These are phyloP conservation scores for Ophion obscuratus DNA, from an alignment of 2,888 invertebrate genomes.

Conservation along the genomic window DNA sequence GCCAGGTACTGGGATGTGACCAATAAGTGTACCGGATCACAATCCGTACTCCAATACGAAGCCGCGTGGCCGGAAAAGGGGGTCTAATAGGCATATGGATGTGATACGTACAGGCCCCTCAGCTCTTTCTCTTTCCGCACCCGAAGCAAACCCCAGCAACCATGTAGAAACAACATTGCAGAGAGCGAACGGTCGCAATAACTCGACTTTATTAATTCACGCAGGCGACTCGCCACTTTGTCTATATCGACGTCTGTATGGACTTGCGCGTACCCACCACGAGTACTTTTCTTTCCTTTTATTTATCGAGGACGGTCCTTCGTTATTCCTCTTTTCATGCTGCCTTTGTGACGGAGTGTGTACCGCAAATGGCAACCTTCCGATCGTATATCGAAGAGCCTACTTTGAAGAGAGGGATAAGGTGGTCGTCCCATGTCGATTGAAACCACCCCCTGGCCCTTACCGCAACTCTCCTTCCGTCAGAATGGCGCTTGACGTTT, in stretches of 20 bases:
- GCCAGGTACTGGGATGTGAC: background rate
- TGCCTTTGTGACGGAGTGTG: conserved; percentile 55
- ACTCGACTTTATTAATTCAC: conserved; percentile 68
- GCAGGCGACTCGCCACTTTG: conserved; percentile 54
- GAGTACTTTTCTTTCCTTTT: conserved; percentile 25
- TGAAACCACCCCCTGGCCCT: conserved; percentile 31
- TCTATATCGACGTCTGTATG: conserved; percentile 58
- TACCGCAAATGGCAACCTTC: conserved; percentile 50
- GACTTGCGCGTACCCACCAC: conserved; percentile 39
- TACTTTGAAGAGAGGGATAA: conserved; percentile 14
- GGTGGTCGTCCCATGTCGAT: conserved; percentile 26
- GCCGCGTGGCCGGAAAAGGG: conserved; percentile 16
- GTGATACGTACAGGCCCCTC: background rate
- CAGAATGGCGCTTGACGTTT: conserved; percentile 49
- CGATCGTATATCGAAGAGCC: conserved; percentile 20
- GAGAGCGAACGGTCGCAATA: conserved; percentile 54
- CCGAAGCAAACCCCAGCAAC: conserved; percentile 33
- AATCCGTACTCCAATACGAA: conserved; percentile 9
- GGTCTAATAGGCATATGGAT: conserved; percentile 40
- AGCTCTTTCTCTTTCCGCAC: conserved; percentile 45
- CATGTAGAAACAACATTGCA: conserved; percentile 35
- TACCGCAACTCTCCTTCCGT: background rate
- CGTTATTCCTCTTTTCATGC: conserved; percentile 16
- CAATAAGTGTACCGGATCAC: conserved; percentile 3
- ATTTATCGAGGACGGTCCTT: conserved; percentile 37